Evolutionary conservation across 2,888 invertebrate species (phyloP), one percentile per base, ranked within the genome.

Genomic region (Idaea dimidiata): DNA sequence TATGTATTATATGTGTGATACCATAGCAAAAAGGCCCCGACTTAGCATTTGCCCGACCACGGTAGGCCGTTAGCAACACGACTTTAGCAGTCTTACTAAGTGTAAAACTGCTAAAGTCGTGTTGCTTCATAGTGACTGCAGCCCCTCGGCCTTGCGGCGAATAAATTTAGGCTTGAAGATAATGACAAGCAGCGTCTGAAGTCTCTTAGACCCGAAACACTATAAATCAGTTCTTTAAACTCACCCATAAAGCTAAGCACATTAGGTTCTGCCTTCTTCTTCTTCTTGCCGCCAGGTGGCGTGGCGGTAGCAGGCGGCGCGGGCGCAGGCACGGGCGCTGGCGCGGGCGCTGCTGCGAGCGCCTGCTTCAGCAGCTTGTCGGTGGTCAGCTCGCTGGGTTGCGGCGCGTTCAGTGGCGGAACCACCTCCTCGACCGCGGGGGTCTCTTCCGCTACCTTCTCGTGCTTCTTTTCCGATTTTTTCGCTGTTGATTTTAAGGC

Each of bases 381-480:
- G 0, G 89, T 93, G 57, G 91, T 92, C 43, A 92, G 80, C 72
- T 90, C 90, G 68, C 83, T 88, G 4, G 91, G 89, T 75, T 89
- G 91, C 18, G 89, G 89, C 17, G 79, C 78, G 70, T 89, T 89
- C 68, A 90, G 71, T 0, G 91, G 89, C 0, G 87, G 87, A 2
- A 91, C 84, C 32, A 87, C 78, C 68, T 90, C 89, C 60, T 89
- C 89, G 0, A 76, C 79, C 0, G 67, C 67, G 0, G 62, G 64
- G n/a, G 66, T 65, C 0, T 68, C 69, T 32, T 84, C 89, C 60
- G 81, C 83, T 0, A 66, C 62, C 2, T 66, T 69, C 54, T 65
- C 67, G 0, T 65, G 43, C 60, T 86, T 89, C 78, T 89, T 92
- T 61, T 91, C 91, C 0, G 66, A 64, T 70, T 88, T 91, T 72